Conservation (phyloP, 1,140 invertebrate species). For the Bombus confusus region DNA sequence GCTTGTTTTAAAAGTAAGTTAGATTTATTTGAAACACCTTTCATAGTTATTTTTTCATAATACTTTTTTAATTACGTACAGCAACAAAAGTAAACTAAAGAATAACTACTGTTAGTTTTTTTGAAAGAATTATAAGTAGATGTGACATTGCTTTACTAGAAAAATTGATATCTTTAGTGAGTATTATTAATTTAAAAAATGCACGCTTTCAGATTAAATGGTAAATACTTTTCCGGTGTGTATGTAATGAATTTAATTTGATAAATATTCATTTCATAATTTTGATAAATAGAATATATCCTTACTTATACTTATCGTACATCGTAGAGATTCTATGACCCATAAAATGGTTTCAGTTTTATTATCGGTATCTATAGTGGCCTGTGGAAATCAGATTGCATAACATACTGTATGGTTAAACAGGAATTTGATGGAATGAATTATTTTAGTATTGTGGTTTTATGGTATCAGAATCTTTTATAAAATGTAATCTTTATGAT, state of each 20-base stretch:
- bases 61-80: neutral
- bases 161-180: neutral
- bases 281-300: neutral
- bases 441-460: neutral
- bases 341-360: neutral
- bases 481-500: neutral
- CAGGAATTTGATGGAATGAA: neutral
- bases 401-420: neutral
- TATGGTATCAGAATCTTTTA: neutral
- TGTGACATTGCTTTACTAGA: neutral
- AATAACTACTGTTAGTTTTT: neutral
- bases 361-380: neutral
- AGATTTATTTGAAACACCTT: neutral
- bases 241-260: neutral
- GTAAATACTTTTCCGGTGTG: neutral
- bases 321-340: neutral
- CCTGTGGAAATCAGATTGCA: neutral
- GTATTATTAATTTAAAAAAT: neutral
- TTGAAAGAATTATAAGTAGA: neutral
- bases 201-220: neutral
- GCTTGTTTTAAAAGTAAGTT: slow-evolving; percentile 10
- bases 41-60: neutral
- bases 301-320: neutral
- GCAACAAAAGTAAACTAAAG: neutral
- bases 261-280: neutral